Evolutionary conservation across 2,797 vertebrate genomes (phyloP).

Genomic region (Neosilurus hyrtlii): DNA sequence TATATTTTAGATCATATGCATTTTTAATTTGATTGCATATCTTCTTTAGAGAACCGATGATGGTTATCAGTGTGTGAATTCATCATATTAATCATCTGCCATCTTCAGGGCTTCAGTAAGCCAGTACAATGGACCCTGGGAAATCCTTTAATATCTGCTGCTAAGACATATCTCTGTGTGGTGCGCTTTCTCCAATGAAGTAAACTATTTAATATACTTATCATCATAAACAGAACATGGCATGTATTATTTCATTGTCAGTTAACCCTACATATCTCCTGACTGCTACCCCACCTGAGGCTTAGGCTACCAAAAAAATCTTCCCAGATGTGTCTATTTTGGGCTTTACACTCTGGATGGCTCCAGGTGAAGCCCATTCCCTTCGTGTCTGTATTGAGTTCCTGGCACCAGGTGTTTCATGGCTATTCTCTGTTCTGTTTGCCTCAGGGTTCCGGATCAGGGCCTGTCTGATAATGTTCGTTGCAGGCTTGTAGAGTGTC

Average conservation of each 20-base stretch:
- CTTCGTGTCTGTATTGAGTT: too few relatives aligned
- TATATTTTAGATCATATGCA: neutral
- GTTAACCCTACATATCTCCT: neutral
- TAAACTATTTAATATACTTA: slow-evolving; percentile 10
- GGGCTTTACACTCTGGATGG: too few relatives aligned
- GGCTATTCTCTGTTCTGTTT: too few relatives aligned
- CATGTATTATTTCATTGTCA: neutral
- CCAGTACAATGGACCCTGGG: neutral
- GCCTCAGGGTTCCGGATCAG: too few relatives aligned
- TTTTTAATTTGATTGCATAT: neutral
- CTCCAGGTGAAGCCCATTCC: too few relatives aligned
- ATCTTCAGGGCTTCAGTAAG: neutral
- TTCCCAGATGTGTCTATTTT: too few relatives aligned
- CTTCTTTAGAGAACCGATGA: neutral
- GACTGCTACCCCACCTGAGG: too few relatives aligned
- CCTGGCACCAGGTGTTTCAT: too few relatives aligned
- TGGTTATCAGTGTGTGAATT: neutral
- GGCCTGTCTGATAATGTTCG: too few relatives aligned
- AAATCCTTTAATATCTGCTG: neutral
- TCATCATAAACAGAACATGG: slow-evolving; percentile 1
- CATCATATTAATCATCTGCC: neutral
- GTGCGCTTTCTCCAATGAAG: neutral
- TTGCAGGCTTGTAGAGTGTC: too few relatives aligned
- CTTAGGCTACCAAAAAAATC: too few relatives aligned
- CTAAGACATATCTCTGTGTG: neutral